Percentiles rank a stretch among this genome's conserved stretches.
Conservation (phyloP, 2,113 vertebrate species). For the Myocastor coypus region DNA sequence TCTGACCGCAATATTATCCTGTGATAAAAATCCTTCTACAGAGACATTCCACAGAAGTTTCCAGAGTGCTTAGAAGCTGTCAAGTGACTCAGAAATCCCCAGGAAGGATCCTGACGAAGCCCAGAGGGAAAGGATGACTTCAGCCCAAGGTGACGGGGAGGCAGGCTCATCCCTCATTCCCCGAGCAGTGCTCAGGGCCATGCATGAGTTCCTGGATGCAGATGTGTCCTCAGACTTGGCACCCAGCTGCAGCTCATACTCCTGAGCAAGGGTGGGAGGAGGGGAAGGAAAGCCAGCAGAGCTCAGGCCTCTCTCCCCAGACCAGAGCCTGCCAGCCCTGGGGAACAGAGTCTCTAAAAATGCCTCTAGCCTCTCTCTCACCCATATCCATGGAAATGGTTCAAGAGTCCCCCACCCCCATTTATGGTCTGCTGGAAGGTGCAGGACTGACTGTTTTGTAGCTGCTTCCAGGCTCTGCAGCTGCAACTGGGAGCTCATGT, state of each 20-base stretch:
- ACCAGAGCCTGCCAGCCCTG: not conserved
- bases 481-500: not conserved
- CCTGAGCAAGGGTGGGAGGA: not conserved
- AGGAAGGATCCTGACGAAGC: conserved; percentile 15
- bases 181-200: not conserved
- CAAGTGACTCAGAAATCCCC: conserved; percentile 56
- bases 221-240: not conserved
- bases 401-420: too few relatives aligned
- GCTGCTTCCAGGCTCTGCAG: not conserved
- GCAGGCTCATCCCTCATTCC: conserved; percentile 34
- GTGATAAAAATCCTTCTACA: not conserved
- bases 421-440: not conserved
- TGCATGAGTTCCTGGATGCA: not conserved
- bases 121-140: conserved; percentile 43
- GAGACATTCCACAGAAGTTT: not conserved
- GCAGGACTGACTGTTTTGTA: not conserved
- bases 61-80: not conserved
- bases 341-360: not conserved
- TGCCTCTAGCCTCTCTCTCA: not conserved
- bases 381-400: not conserved
- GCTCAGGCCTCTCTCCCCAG: not conserved
- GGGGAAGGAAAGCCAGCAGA: not conserved
- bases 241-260: not conserved
- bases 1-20: not conserved
- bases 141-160: not conserved